Conservation (phyloP, 2,113 vertebrate genomes). For the Pangasianodon gigas region DNA sequence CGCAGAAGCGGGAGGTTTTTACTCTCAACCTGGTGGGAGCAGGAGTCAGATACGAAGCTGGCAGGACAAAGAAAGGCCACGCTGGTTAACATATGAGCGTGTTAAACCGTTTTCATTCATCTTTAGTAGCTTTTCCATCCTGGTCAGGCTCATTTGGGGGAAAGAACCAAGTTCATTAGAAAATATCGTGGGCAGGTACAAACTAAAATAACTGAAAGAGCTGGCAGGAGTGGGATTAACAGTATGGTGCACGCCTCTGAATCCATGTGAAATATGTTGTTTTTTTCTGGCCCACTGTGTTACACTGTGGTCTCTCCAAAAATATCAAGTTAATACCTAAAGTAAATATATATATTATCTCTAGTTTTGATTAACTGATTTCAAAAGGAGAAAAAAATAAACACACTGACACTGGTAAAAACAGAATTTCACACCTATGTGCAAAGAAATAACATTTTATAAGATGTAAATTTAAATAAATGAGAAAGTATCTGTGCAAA, state of each 20-base stretch:
- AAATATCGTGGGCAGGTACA: neutral
- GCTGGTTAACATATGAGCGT: neutral
- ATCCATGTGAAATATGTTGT: no score
- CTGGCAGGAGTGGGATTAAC: neutral
- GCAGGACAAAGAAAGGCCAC: neutral
- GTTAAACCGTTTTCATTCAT: neutral
- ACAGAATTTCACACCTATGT: neutral
- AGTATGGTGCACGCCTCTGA: neutral
- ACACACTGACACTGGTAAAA: neutral
- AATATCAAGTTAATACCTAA: no score
- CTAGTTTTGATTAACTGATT: neutral
- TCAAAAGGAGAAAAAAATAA: neutral
- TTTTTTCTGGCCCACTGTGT: no score
- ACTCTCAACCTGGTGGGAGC: no score
- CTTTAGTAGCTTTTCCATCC: neutral
- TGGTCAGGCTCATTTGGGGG: neutral
- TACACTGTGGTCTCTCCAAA: neutral
- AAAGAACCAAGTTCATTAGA: neutral
- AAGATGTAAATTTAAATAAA: neutral
- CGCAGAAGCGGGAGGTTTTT: neutral
- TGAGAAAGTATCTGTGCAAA: neutral
- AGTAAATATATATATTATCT: neutral
- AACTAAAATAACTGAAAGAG: neutral
- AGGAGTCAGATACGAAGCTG: neutral
- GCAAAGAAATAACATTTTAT: neutral